Evolutionary conservation across 2,888 invertebrate species (phyloP).

Genomic region (Eupithecia subumbrata): DNA sequence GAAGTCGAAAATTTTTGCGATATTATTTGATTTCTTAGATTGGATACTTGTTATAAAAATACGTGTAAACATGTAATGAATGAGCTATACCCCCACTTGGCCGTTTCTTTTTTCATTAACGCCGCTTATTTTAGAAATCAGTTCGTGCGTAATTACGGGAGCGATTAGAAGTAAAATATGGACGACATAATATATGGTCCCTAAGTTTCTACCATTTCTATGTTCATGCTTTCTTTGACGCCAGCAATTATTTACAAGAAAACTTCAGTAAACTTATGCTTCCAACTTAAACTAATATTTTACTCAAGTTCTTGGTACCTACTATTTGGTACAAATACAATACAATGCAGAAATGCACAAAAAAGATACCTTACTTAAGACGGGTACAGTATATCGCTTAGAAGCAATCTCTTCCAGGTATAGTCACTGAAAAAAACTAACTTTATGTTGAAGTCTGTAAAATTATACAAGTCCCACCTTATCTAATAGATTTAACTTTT

Average conservation of each 20-base stretch:
- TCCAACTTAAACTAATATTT: not conserved
- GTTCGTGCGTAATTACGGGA: conserved; percentile 27
- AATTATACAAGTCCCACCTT: not conserved
- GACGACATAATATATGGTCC: conserved; percentile 23
- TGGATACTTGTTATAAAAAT: not conserved
- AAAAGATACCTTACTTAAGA: no score
- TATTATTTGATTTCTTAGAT: no score
- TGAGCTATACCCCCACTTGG: no score
- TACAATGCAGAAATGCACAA: no score
- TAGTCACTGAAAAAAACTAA: not conserved
- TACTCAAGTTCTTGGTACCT: not conserved
- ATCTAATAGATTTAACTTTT: not conserved
- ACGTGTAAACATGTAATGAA: not conserved
- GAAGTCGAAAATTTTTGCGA: no score
- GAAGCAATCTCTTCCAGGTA: not conserved
- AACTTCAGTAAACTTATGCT: not conserved
- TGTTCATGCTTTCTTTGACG: conserved; percentile 23
- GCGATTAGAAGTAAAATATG: conserved; percentile 32
- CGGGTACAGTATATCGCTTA: not conserved
- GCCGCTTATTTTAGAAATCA: conserved; percentile 25
- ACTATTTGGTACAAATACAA: not conserved
- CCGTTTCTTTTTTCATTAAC: conserved; percentile 18
- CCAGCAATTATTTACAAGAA: conserved; percentile 18
- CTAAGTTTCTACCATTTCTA: conserved; percentile 16
- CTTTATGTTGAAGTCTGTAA: not conserved